These are phyloP conservation scores for Sphyrna mokarran DNA, from an alignment of 2,113 vertebrate species.

Conservation along the genomic window DNA sequence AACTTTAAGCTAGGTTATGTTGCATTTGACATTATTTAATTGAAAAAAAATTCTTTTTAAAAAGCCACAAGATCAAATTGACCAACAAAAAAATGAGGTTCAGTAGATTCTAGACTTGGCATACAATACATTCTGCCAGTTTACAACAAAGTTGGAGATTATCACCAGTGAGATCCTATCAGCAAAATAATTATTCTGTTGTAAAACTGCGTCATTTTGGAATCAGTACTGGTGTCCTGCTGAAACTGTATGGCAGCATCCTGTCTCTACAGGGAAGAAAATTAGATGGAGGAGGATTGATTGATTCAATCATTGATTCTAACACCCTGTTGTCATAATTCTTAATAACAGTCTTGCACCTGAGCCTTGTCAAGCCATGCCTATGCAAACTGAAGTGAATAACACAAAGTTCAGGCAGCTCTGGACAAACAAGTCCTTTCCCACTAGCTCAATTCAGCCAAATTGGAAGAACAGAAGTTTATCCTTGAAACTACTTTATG, in stretches of 20 bases:
- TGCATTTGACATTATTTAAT: background rate
- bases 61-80: background rate
- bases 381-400: background rate
- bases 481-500: background rate
- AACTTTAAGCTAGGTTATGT: background rate
- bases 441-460: background rate
- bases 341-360: background rate
- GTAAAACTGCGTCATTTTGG: background rate
- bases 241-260: background rate
- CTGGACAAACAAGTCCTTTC: background rate
- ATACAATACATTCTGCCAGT: background rate
- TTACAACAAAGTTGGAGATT: background rate
- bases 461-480: background rate
- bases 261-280: background rate
- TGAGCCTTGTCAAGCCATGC: background rate
- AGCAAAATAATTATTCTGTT: background rate
- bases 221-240: background rate
- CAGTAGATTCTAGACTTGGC: background rate
- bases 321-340: background rate
- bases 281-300: background rate
- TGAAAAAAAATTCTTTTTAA: background rate
- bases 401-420: background rate
- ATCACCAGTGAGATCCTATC: background rate
- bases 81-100: background rate
- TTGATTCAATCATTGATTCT: background rate